Base-by-base conservation (phyloP, 2,888 invertebrate genomes). In the Cremastobaeus sp. region DNA sequence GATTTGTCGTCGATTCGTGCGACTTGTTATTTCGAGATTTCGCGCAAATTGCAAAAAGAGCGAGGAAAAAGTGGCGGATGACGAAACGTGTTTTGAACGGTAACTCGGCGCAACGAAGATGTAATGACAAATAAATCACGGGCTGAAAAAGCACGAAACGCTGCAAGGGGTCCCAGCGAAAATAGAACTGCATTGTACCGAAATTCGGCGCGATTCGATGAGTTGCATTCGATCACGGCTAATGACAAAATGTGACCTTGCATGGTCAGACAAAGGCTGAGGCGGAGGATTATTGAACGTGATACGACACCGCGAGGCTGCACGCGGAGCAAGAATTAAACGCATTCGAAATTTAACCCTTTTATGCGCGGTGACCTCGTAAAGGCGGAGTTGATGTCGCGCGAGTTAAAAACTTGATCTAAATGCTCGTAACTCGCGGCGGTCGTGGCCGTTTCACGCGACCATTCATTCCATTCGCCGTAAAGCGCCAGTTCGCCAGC, bases 341-440 rank as follows among this genome's bases (percentile, higher is more conserved):
- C 60, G 54, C 60, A 60, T 55, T 54, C 66, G 55, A 73, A 73
- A 65, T 66, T 73, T 73, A 73, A 66, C 72, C 66, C 66, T 60
- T 65, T 72, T 64, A 45, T 72, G 66, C 65, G 72, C 72, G 45
- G 54, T 72, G 72, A 72, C 72, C 72, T 72, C 59, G 47, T 41
- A 35, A 47, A 54, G 47, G 12, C 32, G 45, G 37, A 35, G 48
- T 52, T 68, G 41, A 15, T 32, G n/a, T 21, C 52, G 20, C 35
- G 18, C 14, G 20, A 20, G n/a, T 11, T 25, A 34, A 35, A 41
- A 30, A 11, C 12, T n/a, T 35, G 57, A 21, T n/a, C 34, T 32
- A 20, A 30, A 17, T 18, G 17, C 15, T 25, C 43, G 20, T 59
- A 21, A 45, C 35, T 21, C 57, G 25, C 34, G 9, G 12, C 34